Evolutionary conservation across 2,888 invertebrate species (phyloP).

Genomic region (Spisula solida): DNA sequence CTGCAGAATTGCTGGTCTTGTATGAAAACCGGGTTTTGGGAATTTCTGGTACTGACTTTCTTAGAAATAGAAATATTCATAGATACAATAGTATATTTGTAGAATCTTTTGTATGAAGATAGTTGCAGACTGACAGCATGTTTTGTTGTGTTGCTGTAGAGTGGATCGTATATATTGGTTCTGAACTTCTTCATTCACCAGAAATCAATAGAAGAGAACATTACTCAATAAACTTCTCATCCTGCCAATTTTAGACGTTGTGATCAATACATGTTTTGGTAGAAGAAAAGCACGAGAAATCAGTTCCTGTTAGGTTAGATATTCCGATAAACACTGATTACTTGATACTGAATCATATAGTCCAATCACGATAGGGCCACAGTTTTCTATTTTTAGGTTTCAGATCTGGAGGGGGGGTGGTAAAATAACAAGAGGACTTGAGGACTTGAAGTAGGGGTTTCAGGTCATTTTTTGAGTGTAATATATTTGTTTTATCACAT

Average conservation of each 20-base stretch:
- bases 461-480: no score
- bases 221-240: neutral
- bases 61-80: no score
- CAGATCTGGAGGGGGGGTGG: no score
- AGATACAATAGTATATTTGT: no score
- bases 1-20: no score
- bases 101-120: no score
- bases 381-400: no score
- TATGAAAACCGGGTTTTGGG: no score
- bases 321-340: neutral
- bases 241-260: neutral
- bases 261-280: constrained; percentile 3
- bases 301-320: neutral
- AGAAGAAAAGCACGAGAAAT: neutral
- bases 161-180: neutral
- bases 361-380: neutral
- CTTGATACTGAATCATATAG: neutral
- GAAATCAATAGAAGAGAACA: neutral
- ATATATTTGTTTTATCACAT: no score
- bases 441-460: no score
- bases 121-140: neutral
- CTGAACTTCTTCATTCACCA: neutral
- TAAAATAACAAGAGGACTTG: no score
- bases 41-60: no score
- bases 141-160: neutral